Evolutionary conservation across 2,888 invertebrate genomes (phyloP), one percentile per base, ranked within the genome.

Genomic region (Drosophila rellima): DNA sequence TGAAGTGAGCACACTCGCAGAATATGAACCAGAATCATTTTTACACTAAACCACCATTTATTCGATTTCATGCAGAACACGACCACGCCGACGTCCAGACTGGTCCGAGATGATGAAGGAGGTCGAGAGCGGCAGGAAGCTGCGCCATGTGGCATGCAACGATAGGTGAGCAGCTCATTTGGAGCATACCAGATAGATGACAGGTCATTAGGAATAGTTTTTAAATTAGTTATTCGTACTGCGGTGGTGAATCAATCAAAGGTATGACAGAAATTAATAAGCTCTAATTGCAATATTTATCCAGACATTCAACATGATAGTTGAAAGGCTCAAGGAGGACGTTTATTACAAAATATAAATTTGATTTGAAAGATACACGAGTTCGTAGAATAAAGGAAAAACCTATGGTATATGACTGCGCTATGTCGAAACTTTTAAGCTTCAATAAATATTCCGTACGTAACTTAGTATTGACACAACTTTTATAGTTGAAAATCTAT

Each of bases 61-160:
- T 79, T 70, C 80, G 50, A 69, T 64, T 65, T 67, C 35, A 57
- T 56, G 6, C 48, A 94, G 94, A 90, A 93, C 95, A 80, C 94
- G 97, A 80, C 97, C 97, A 0, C 94, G 97, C 77, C 95, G 94
- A 89, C 94, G 97, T 78, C 97, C 97, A 0, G 97, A 97, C 91
- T 97, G 97, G 97, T 96, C 95, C 15, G 95, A 95, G 83, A 96
- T 97, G 95, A 96, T 97, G 95, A 97, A 97, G 92, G 97, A 97
- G 92, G 96, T 97, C n/a, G 97, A 97, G 91, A 93, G 94, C 74
- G 96, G 97, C 51, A 95, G 92, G 87, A 96, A 95, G 90, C 93
- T 97, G 74, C 95, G 95, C 88, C 96, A 97, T 90, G 97, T 97
- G 50, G 94, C 95, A 83, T 97, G 97, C 92, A 97, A 97, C 92